phyloP scores from a whole-genome alignment of 2,113 vertebrate genomes.

The Lethenteron camtschaticum region DNA sequence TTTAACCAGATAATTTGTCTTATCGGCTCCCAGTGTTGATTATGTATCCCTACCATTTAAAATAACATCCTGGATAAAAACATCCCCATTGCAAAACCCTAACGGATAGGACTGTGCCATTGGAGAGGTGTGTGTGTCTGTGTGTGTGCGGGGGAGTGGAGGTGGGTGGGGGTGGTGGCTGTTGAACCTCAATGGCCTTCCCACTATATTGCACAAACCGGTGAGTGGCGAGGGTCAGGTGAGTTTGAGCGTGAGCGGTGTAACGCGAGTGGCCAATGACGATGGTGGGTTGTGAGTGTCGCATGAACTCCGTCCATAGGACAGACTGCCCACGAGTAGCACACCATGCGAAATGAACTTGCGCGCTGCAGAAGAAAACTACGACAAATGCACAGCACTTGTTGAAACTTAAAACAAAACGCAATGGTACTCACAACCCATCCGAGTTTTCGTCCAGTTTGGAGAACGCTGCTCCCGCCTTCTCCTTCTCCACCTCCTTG shows the following conservation, averaged over 20 bases:
- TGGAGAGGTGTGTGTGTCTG: not conserved
- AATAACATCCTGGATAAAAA: too few relatives aligned
- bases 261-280: too few relatives aligned
- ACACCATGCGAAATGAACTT: too few relatives aligned
- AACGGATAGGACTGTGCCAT: not conserved
- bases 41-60: too few relatives aligned
- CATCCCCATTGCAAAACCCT: not conserved
- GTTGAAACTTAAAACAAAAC: not conserved
- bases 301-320: too few relatives aligned
- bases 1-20: too few relatives aligned
- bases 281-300: too few relatives aligned
- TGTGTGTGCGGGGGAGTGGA: not conserved
- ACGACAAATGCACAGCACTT: not conserved
- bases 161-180: not conserved
- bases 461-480: constrained; percentile 33
- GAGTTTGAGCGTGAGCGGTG: too few relatives aligned
- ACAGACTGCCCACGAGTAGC: too few relatives aligned
- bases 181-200: not conserved
- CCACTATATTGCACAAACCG: too few relatives aligned
- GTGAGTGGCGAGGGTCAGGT: too few relatives aligned
- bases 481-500: constrained; percentile 29
- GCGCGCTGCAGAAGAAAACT: not conserved
- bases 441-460: constrained; percentile 48
- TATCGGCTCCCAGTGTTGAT: too few relatives aligned
- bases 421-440: constrained; percentile 33